Evolutionary conservation across 2,797 vertebrate species (phyloP), one percentile per base, ranked within the genome.

Genomic region (Pogonophryne albipinna): DNA sequence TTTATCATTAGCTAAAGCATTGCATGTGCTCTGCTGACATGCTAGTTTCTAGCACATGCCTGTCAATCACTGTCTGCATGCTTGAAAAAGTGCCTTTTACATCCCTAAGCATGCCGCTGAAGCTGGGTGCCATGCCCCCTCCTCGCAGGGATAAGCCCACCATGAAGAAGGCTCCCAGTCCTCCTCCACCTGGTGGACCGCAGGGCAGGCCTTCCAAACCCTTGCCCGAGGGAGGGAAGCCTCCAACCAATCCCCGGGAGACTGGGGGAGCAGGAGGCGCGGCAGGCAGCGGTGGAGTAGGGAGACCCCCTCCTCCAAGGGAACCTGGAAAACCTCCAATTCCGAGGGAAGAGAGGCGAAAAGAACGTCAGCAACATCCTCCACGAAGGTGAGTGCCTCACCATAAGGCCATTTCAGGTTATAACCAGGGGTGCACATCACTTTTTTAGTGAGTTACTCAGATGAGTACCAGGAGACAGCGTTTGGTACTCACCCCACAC

Each of bases 281-380:
- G 12, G 89, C 5, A 86, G 94, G 85, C 16, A 86, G 15, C 1
- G 93, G 92, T 4, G 85, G 49, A 42, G 62, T 15, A 0, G 95
- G 91, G 34, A 96, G 96, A 77, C 89, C 95, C 0, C 92, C 85
- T n/a, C 90, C 58, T 64, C 95, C 0, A 79, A 95, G 94, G 77
- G 96, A 87, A 63, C 87, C 83, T 0, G 91, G 93, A 70, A 98
- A 97, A 81, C 89, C 95, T 0, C 94, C 93, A 46, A 97, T 96
- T 75, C 93, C 85, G 0, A 90, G 97, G 77, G 96, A 98, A 82
- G 96, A 96, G 1, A 92, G 97, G 46, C 95, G 94, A 88, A 99
- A 98, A 93, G 97, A 98, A 53, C 94, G 95, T 0, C 97, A 93
- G 80, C 93, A 93, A 2, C 95, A 96, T 41, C 96, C 96, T 34